phyloP scores from a whole-genome alignment of 2,113 vertebrate species.

The Gobiocypris rarus region DNA sequence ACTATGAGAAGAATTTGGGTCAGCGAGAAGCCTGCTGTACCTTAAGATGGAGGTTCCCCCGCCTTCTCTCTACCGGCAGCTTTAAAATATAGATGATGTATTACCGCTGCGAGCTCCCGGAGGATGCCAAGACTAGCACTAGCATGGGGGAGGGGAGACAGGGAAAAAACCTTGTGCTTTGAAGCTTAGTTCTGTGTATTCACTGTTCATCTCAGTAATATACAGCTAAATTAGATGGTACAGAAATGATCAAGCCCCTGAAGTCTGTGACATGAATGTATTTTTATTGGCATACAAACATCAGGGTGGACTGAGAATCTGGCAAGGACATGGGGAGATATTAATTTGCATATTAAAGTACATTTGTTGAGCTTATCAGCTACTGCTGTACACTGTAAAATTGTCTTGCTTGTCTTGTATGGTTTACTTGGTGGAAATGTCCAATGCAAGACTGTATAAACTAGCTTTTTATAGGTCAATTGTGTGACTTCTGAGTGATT shows the following conservation, averaged over 20 bases:
- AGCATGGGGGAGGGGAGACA: slow-evolving; percentile 43
- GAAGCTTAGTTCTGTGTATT: slow-evolving; percentile 40
- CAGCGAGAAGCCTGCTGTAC: slow-evolving; percentile 54
- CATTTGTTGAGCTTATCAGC: background rate
- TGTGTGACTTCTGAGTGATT: background rate
- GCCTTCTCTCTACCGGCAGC: slow-evolving; percentile 51
- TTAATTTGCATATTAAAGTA: slow-evolving; percentile 24
- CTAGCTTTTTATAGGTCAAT: background rate
- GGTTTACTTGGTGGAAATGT: background rate
- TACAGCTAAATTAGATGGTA: slow-evolving; percentile 14
- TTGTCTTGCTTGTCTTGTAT: background rate
- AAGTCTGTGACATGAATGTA: background rate
- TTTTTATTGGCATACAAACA: slow-evolving; percentile 15
- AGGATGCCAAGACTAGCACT: slow-evolving; percentile 50
- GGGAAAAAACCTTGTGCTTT: background rate
- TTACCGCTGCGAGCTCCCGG: slow-evolving; percentile 53
- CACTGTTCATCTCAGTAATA: slow-evolving; percentile 20
- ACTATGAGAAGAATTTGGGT: slow-evolving; percentile 61
- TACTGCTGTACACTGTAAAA: background rate
- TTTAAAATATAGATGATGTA: slow-evolving; percentile 67
- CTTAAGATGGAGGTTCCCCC: slow-evolving; percentile 60
- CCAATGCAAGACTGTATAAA: background rate
- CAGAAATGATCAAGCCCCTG: slow-evolving; percentile 11
- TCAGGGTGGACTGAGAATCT: slow-evolving; percentile 4
- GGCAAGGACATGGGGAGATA: background rate